Conservation (phyloP, 92 coral and sea anemone genomes). For the Palythoa heliodiscus region DNA sequence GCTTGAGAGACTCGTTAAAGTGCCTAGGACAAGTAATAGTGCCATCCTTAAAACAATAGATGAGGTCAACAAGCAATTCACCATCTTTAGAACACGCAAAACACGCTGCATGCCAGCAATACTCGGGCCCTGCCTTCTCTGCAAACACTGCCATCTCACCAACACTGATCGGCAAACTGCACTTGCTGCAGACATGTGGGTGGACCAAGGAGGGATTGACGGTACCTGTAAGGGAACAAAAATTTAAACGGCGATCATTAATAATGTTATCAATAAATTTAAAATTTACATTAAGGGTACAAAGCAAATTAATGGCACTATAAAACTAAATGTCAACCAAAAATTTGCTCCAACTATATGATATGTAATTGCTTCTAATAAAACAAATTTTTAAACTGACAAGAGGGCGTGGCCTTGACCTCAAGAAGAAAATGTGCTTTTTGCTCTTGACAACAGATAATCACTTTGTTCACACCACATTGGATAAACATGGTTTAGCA, state of each 20-base stretch:
- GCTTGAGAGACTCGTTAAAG: conserved; percentile 83
- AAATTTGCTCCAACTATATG: too few relatives aligned
- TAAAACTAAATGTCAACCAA: too few relatives aligned
- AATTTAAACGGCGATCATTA: background rate
- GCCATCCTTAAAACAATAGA: conserved; percentile 79
- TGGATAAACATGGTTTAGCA: too few relatives aligned
- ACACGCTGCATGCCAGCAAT: conserved; percentile 88
- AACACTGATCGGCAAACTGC: conserved; percentile 62
- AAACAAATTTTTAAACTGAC: too few relatives aligned
- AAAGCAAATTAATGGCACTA: too few relatives aligned
- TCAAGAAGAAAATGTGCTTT: too few relatives aligned
- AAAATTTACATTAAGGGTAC: background rate
- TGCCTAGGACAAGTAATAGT: conserved; percentile 82
- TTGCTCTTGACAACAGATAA: too few relatives aligned
- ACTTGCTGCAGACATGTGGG: conserved; percentile 65
- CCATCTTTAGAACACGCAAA: conserved; percentile 79
- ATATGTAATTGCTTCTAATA: too few relatives aligned
- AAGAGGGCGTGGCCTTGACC: too few relatives aligned
- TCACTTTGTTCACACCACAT: too few relatives aligned
- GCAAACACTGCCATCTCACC: conserved; percentile 96
- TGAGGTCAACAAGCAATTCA: conserved; percentile 78
- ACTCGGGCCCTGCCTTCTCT: conserved; percentile 75
- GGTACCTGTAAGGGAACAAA: conserved; percentile 55
- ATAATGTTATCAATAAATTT: background rate
- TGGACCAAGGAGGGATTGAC: conserved; percentile 62